Base-by-base conservation (phyloP, 2,113 vertebrate species). In the Spermophilus dauricus region DNA sequence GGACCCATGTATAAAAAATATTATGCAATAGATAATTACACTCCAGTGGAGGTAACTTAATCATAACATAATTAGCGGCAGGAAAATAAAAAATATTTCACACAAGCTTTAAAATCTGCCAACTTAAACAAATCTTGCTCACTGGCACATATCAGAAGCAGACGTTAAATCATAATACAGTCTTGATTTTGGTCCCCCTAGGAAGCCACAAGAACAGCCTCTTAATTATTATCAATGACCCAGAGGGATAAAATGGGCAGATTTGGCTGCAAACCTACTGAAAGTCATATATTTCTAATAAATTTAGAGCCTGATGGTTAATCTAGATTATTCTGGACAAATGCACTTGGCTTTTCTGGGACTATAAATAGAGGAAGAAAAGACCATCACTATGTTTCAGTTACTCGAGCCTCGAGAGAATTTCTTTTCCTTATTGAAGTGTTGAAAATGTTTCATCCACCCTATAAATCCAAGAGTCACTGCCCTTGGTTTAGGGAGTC, bases 11-110 rank as follows among this genome's bases (percentile, higher is more conserved):
- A 95, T 95, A 94, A 94, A 96, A 96, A 94, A 87, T 96, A 97
- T 96, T 96, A 93, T 96, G 91, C 94, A 96, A 97, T 73, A 98
- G 90, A 98, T 97, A 96, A 98, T 97, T 97, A 96, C 18, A 93
- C 94, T 97, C 88, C 11, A 94, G 97, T 93, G 94, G 76, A 67
- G 94, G 81, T 93, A 98, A 97, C 96, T 97, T 98, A 98, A 97
- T 97, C 90, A 97, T 80, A 97, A 97, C 92, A 96, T 96, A 97
- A 98, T 98, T 97, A 98, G 95, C 94, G 67, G 84, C 80, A 94
- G 61, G 95, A 95, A 98, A 97, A 97, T 94, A 94, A 91, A 96
- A 98, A 95, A 89, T 93, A 93, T 94, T 96, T 96, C 67, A 90
- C 42, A 76, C 81, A 82, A 94, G 92, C 95, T 92, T 95, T 96